Evolutionary conservation across 2,888 invertebrate species (phyloP).

Genomic region (Nephrotoma guestfalica): DNA sequence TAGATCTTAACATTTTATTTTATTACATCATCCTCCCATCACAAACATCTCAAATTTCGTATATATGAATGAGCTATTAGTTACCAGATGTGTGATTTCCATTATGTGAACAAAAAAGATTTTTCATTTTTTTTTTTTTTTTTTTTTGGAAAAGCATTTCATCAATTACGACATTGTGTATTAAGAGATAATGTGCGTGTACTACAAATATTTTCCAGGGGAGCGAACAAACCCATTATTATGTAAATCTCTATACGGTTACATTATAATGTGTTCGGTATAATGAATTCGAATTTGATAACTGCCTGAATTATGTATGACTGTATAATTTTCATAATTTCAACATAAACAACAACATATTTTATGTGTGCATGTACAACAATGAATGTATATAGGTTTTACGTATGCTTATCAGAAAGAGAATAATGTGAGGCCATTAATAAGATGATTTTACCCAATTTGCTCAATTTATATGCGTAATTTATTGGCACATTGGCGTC

Average conservation of each 20-base stretch:
- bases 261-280: not conserved
- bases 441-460: not conserved
- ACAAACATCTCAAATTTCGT: not conserved
- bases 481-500: not conserved
- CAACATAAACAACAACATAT: not conserved
- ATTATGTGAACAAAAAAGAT: not conserved
- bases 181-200: not conserved
- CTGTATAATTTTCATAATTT: not conserved
- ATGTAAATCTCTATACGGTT: not conserved
- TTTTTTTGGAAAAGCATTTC: not conserved
- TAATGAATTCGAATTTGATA: not conserved
- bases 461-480: not conserved
- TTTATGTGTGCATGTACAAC: not conserved
- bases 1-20: not conserved
- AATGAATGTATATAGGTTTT: not conserved
- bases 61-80: not conserved
- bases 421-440: not conserved
- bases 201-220: not conserved
- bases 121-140: too few relatives aligned
- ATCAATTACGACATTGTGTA: not conserved
- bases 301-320: not conserved
- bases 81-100: not conserved
- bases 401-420: not conserved
- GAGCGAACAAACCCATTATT: not conserved
- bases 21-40: not conserved